Base-by-base conservation (phyloP, 2,888 invertebrate genomes). In the Hemithea aestivaria region DNA sequence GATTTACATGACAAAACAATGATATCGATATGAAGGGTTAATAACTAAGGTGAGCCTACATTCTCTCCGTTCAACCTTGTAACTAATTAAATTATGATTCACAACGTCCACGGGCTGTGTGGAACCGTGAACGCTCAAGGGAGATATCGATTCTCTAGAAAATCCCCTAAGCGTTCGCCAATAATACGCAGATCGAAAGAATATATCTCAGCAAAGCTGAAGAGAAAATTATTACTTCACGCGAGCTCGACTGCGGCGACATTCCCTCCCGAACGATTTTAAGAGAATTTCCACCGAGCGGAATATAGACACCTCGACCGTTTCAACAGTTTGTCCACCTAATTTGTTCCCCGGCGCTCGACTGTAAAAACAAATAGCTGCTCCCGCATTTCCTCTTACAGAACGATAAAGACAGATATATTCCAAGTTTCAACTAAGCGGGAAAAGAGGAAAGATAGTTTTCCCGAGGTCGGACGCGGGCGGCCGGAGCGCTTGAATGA, bases 251-350 rank as follows among this genome's bases (percentile, higher is more conserved):
- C 78, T 66, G 73, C 52, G 51, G 73, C 62, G 75, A 77, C 75
- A 72, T 66, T 75, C 68, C 67, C 61, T 61, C 51, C 55, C 48
- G 64, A 67, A 65, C 67, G 67, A 68, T 80, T 82, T 74, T 68
- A 68, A 73, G 73, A 73, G 75, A 81, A 81, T 82, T 82, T 71
- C 63, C 72, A 56, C 70, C 58, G 66, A 74, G 69, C 67, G 74
- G 75, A 82, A 84, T 79, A 81, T 74, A 81, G 84, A 82, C 84
- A 83, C 82, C 80, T 83, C 80, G 76, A 64, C 73, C 75, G 77
- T 74, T 81, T 78, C 77, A 79, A 81, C 82, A 84, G 87, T 85
- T 84, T 85, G 87, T 83, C 84, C 81, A 82, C 82, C 85, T 84
- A 85, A 85, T 87, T 87, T 87, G 84, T 82, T 83, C 87, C 78